Conservation (phyloP, 2,888 invertebrate species). For the Xylota sylvarum region DNA sequence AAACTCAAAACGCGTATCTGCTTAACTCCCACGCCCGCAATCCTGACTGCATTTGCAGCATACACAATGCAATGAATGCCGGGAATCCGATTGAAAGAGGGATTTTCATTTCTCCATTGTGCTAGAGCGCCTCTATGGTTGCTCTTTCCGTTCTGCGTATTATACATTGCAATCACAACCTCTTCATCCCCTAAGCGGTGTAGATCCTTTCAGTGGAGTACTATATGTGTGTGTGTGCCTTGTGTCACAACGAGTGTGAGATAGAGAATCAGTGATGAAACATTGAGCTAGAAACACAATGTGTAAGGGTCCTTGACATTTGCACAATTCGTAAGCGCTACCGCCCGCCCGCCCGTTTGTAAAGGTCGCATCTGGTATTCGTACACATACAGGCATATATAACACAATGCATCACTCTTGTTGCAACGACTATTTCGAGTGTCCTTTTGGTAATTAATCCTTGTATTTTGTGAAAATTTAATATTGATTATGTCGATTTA, state of each 20-base stretch:
- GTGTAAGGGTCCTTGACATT: conserved; percentile 21
- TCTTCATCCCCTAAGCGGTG: conserved; percentile 49
- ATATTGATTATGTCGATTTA: conserved; percentile 53
- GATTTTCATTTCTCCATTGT: conserved; percentile 34
- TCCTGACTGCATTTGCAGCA: conserved; percentile 43
- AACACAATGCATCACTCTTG: neutral
- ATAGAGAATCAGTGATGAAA: conserved; percentile 50
- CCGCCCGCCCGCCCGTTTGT: neutral
- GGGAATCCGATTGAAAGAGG: conserved; percentile 54
- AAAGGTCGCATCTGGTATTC: conserved; percentile 24
- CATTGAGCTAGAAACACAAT: conserved; percentile 19
- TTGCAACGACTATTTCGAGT: conserved; percentile 2
- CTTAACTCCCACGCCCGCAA: conserved; percentile 15
- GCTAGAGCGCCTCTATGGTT: conserved; percentile 21
- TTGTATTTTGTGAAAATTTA: conserved; percentile 35
- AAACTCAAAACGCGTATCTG: conserved; percentile 21
- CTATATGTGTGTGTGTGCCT: neutral
- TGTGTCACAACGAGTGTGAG: conserved; percentile 29
- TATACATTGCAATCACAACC: conserved; percentile 60
- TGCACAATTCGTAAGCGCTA: neutral
- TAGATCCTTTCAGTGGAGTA: neutral
- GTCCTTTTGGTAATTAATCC: conserved; percentile 38
- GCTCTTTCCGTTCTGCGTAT: conserved; percentile 48
- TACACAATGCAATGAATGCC: conserved; percentile 44
- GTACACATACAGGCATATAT: neutral